Evolutionary conservation across 2,797 vertebrate species (phyloP).

Genomic region (Coregonus sp.): DNA sequence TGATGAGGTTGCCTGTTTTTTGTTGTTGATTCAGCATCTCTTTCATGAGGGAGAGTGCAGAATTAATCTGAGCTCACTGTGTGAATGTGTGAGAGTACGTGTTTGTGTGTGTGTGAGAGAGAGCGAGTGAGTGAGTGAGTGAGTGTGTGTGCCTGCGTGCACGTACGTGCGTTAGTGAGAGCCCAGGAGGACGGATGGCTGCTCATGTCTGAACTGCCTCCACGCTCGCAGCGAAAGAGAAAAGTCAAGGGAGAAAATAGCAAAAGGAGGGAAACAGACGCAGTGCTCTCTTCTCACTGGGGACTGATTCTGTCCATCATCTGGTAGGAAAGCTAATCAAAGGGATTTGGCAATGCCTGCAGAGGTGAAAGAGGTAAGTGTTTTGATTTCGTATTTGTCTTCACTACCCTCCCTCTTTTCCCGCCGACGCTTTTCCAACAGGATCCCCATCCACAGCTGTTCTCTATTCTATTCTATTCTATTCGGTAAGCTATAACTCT

Average conservation of each 20-base stretch:
- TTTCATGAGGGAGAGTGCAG: slow-evolving; percentile 16
- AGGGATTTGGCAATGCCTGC: slow-evolving; percentile 74
- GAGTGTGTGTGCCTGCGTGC: slow-evolving; percentile 61
- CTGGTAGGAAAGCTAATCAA: slow-evolving; percentile 51
- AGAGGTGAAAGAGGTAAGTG: slow-evolving; percentile 80
- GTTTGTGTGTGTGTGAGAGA: slow-evolving; percentile 32
- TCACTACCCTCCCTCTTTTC: slow-evolving; percentile 44
- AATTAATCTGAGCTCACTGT: slow-evolving; percentile 17
- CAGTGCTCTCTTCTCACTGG: slow-evolving; percentile 36
- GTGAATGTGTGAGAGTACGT: slow-evolving; percentile 21
- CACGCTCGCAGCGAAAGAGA: slow-evolving; percentile 62
- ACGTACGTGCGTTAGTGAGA: slow-evolving; percentile 54
- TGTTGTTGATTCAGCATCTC: slow-evolving; percentile 48
- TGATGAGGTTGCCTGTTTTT: slow-evolving; percentile 24
- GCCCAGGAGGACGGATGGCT: slow-evolving; percentile 74
- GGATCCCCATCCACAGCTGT: slow-evolving; percentile 55
- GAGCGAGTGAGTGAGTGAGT: slow-evolving; percentile 56
- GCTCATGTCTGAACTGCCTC: slow-evolving; percentile 72
- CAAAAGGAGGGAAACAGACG: slow-evolving; percentile 43
- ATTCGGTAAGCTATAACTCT: slow-evolving; percentile 5
- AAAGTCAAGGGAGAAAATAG: slow-evolving; percentile 51
- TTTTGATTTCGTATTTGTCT: slow-evolving; percentile 58
- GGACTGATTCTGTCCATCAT: slow-evolving; percentile 62
- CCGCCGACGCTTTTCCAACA: slow-evolving; percentile 41
- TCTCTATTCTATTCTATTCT: slow-evolving; percentile 33